Evolutionary conservation across 1,140 invertebrate species (phyloP), one percentile per base, ranked within the genome.

Genomic region (Daktulosphaira vitifoliae): DNA sequence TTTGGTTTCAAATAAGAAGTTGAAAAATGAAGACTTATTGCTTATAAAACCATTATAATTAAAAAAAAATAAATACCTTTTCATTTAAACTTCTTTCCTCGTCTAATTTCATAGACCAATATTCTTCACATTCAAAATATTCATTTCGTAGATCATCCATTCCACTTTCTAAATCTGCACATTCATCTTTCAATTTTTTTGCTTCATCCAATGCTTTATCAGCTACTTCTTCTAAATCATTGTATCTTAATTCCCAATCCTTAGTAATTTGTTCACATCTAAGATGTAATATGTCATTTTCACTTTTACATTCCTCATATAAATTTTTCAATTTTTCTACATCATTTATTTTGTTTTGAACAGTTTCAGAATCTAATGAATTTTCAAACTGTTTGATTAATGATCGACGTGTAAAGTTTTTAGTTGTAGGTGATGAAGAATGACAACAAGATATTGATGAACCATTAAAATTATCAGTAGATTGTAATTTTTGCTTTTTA

Each of bases 41-140:
- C n/a, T 33, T 33, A 6, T 33, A 33, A 33, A 33, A 5, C 5
- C 29, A 33, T 6, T 33, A 33, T 11, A 11, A 5, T 6, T 33
- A 5, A 11, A 48, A 33, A 51, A 29, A 5, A 16, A 18, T 5
- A 66, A 20, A 67, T 67, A 72, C 71, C 65, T 85, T 81, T 66
- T 86, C 85, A 70, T 83, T 86, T 44, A 85, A 74, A 67, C 82
- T 80, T 38, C 89, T 77, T 73, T 91, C 89, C 66, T 89, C 88
- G 48, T 86, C 81, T 29, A 92, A 74, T 75, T 90, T 90, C 7
- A 72, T 73, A 18, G 82, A 78, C 88, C 89, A 92, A 74, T 91
- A 91, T 71, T 91, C 88, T 73, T 92, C 89, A 71, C 87, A 88
- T 67, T 84, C 82, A 69, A 90, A 88, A 71, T 88, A 90, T 69